Evolutionary conservation across 2,113 vertebrate genomes (phyloP), one percentile per base, ranked within the genome.

Genomic region (Aleadryas rufinucha): DNA sequence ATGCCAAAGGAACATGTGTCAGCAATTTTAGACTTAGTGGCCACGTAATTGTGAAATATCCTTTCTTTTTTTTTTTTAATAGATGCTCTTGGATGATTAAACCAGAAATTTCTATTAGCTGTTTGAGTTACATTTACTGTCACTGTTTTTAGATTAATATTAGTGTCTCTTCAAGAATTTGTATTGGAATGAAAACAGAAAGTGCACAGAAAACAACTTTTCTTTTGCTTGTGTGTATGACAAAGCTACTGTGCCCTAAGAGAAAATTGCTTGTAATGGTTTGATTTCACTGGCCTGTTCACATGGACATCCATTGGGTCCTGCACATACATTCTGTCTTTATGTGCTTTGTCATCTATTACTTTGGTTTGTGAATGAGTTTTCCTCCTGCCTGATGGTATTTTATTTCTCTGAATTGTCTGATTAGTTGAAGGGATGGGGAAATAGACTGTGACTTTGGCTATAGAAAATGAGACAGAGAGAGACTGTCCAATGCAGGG

Each of bases 1-100:
- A 5, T 90, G 69, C 96, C 96, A 85, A 33, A 95, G 76, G 68
- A 81, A 44, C 76, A 52, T 11, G 35, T 88, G 91, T 93, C 91
- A 92, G 76, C 84, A 93, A 37, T 92, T 96, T 84, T 49, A 78
- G 70, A 23, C 81, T 87, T 85, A 70, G 54, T 7, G 22, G 47
- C 52, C 68, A 79, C 7, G 1, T 95, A 88, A 76, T 53, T 86
- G 50, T 90, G 60, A 87, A 82, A 65, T 57, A 5, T 7, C 28
- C 13, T 60, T 65, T 2, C 37, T 37, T 66, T 87, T 83, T 57
- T 76, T 17, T 54, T 20, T 50, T 33, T 11, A 7, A 39, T 75
- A 31, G n/a, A 45, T 77, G 66, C 22, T 90, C 24, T 33, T 91
- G 42, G 68, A 56, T 77, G 41, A 52, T 57, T 22, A 77, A 91